phyloP scores from a whole-genome alignment of 2,113 vertebrate species.

The Microtus richardsoni region DNA sequence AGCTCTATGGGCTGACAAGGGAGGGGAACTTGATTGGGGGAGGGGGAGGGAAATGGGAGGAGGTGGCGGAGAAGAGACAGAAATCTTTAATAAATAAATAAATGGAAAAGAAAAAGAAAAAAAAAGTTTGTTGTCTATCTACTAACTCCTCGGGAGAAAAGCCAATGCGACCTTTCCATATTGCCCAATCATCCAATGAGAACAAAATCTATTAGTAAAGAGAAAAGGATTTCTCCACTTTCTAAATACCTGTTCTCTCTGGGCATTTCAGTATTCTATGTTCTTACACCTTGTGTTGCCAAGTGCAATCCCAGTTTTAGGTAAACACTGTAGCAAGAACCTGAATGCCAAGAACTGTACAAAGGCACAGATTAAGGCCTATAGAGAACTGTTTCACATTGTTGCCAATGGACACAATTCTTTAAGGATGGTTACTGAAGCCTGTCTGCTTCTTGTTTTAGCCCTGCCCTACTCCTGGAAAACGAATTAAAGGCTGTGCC shows the following conservation, averaged over 20 bases:
- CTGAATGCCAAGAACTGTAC: neutral
- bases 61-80: no score
- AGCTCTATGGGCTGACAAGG: no score
- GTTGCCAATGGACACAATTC: neutral
- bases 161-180: neutral
- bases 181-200: neutral
- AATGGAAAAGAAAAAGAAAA: neutral
- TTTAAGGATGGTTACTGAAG: neutral
- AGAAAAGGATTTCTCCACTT: neutral
- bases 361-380: neutral
- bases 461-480: neutral
- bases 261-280: neutral
- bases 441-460: conserved; percentile 15
- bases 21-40: no score
- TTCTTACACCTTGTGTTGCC: neutral
- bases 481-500: conserved; percentile 13
- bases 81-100: no score
- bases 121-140: neutral
- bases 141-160: neutral
- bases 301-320: neutral
- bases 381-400: neutral
- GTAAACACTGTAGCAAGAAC: neutral
- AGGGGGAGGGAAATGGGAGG: no score
- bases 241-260: neutral
- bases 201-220: neutral